Evolutionary conservation across 37 sponge, comb jelly and placozoan species (phyloP), one percentile per base, ranked within the genome.

Genomic region (Tethya wilhelma): DNA sequence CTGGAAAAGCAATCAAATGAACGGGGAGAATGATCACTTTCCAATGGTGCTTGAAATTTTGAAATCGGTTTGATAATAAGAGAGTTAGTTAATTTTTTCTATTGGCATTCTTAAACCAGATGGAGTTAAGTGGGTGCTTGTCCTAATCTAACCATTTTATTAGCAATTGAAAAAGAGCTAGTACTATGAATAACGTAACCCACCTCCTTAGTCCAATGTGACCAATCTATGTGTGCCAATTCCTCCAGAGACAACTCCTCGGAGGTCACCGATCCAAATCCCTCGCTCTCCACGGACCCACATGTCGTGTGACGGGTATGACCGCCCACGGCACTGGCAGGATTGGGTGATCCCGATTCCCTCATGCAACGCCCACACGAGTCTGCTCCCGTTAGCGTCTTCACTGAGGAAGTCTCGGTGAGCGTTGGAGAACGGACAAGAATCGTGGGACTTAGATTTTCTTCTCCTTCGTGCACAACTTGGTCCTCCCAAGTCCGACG

Each of bases 261-360:
- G n/a, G 60, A 58, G 7, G 60, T 68, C 12, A 66, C 23, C 4
- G 63, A 59, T 17, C 55, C 68, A 26, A 84, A 49, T 0, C 75
- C 84, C 56, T 75, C 84, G 29, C 74, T 74, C 38, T 56, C 84
- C 74, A 74, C 67, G 23, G 85, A 74, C 49, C 70, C 59, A 29
- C 69, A 41, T 22, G 84, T 83, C 20, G 75, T 83, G 56, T 84
- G 85, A 17, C 55, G 56, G 19, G 20, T 39, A 37, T 78, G 45
- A 29, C 33, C 6, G 19, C 28, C 43, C 5, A 34, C 65, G 4
- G 60, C 76, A 37, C 63, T 63, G 0, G 75, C 75, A 34, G 75
- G 75, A 29, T 75, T 75, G 6, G 75, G 75, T 1, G 75, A 75
- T 20, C 29, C 34, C 14, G 41, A 14, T 3, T 72, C 73, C 22